phyloP scores from a whole-genome alignment of 1,140 invertebrate species.

The Colletes gigas region DNA sequence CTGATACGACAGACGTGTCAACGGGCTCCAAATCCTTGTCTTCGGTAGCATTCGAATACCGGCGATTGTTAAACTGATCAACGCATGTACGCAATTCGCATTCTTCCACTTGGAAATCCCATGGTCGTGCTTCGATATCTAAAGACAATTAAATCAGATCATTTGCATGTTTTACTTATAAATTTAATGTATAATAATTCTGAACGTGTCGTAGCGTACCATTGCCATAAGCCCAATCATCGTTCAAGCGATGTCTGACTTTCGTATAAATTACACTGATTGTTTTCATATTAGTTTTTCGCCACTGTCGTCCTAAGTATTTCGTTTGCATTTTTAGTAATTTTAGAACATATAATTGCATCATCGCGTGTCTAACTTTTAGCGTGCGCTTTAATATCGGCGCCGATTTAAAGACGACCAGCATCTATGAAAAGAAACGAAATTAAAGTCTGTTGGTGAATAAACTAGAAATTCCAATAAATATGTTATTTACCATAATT shows the following conservation, averaged over 20 bases:
- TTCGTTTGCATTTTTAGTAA: conserved; percentile 99
- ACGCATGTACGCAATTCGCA: conserved; percentile 95
- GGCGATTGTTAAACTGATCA: conserved; percentile 96
- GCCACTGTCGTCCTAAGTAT: conserved; percentile 99
- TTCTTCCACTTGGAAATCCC: conserved; percentile 99
- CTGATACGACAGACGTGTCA: conserved; percentile 92
- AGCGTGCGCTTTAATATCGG: conserved; percentile 98
- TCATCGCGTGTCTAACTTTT: conserved; percentile 97
- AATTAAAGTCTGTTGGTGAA: neutral
- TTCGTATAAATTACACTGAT: conserved; percentile 99
- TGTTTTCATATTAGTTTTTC: conserved; percentile 99
- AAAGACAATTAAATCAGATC: conserved; percentile 11
- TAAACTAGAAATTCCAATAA: conserved; percentile 5
- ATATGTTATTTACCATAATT: conserved; percentile 89
- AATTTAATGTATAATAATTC: neutral
- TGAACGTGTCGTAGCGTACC: conserved; percentile 80
- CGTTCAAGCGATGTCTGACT: conserved; percentile 96
- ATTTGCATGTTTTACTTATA: neutral
- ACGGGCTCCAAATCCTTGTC: conserved; percentile 90
- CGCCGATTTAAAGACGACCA: conserved; percentile 99
- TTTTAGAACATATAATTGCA: conserved; percentile 99
- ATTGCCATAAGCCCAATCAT: conserved; percentile 99
- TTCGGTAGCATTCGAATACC: conserved; percentile 86
- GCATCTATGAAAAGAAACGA: conserved; percentile 85
- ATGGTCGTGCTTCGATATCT: conserved; percentile 98